Evolutionary conservation across 2,113 vertebrate species (phyloP).

Genomic region (Polyodon spathula): DNA sequence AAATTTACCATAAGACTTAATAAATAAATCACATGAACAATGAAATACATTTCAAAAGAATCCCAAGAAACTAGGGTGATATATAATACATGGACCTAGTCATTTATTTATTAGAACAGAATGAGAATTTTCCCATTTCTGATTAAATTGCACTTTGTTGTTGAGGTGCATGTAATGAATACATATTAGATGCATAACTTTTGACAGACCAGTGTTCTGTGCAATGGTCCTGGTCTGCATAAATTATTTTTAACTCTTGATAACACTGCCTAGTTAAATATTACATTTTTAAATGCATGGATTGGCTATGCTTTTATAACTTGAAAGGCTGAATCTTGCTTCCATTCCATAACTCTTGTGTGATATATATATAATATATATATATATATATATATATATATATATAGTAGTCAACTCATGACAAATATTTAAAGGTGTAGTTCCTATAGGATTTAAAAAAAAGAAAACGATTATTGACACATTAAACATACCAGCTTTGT

Average conservation of each 20-base stretch:
- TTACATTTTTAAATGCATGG: background rate
- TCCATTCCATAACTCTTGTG: too few relatives aligned
- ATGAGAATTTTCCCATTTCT: constrained; percentile 70
- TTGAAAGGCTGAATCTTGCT: too few relatives aligned
- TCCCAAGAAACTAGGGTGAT: constrained; percentile 64
- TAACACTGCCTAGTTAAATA: constrained; percentile 29
- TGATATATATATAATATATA: too few relatives aligned
- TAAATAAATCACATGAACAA: constrained; percentile 71
- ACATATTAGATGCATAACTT: constrained; percentile 64
- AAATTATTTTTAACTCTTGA: constrained; percentile 34
- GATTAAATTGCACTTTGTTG: constrained; percentile 79
- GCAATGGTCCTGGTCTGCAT: constrained; percentile 13
- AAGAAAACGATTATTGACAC: too few relatives aligned
- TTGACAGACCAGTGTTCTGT: constrained; percentile 1
- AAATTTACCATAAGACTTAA: constrained; percentile 39
- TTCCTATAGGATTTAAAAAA: too few relatives aligned
- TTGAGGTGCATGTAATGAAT: constrained; percentile 74
- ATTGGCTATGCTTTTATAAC: constrained; percentile 1
- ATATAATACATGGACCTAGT: constrained; percentile 74
- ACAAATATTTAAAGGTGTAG: too few relatives aligned
- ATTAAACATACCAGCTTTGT: too few relatives aligned
- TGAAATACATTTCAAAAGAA: constrained; percentile 63
- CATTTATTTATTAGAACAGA: constrained; percentile 75
- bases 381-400: too few relatives aligned
- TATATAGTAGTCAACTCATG: too few relatives aligned